phyloP scores from a whole-genome alignment of 2,113 vertebrate genomes.

The Mystacornis crossleyi region DNA sequence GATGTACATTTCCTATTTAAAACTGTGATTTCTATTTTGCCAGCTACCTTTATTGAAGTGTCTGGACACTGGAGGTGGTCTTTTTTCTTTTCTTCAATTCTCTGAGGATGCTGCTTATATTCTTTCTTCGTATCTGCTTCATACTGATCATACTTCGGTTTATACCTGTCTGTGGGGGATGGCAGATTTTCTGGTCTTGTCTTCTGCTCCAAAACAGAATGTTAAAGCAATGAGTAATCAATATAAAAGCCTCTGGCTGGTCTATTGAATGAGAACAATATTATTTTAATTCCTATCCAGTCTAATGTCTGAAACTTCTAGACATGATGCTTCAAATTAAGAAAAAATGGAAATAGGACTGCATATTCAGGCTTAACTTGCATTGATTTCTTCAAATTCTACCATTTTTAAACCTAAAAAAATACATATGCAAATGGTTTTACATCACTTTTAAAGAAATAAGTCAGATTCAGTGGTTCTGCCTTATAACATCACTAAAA shows the following conservation, averaged over 20 bases:
- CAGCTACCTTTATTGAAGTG: background rate
- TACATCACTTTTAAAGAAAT: background rate
- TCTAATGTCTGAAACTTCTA: background rate
- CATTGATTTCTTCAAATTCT: background rate
- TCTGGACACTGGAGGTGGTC: background rate
- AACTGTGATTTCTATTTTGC: slow-evolving; percentile 17
- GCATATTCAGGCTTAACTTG: background rate
- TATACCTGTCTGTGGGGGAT: slow-evolving; percentile 43
- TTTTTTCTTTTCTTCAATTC: slow-evolving; percentile 31
- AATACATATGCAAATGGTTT: background rate
- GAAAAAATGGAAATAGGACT: background rate
- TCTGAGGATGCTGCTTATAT: slow-evolving; percentile 57
- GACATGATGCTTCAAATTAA: background rate
- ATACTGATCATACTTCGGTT: slow-evolving; percentile 60
- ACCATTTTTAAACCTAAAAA: background rate
- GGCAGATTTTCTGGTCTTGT: slow-evolving; percentile 65
- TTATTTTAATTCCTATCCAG: background rate
- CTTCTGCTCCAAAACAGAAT: slow-evolving; percentile 47
- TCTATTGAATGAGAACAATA: background rate
- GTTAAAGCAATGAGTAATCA: slow-evolving; percentile 23
- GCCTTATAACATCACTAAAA: background rate
- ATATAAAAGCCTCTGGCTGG: background rate
- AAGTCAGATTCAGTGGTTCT: background rate
- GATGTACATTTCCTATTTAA: background rate
- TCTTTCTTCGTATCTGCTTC: slow-evolving; percentile 61